A percentile compares a stretch with the other conserved stretches of the same genome.
phyloP scores from a whole-genome alignment of 2,888 invertebrate species.

The Torymus auratus region DNA sequence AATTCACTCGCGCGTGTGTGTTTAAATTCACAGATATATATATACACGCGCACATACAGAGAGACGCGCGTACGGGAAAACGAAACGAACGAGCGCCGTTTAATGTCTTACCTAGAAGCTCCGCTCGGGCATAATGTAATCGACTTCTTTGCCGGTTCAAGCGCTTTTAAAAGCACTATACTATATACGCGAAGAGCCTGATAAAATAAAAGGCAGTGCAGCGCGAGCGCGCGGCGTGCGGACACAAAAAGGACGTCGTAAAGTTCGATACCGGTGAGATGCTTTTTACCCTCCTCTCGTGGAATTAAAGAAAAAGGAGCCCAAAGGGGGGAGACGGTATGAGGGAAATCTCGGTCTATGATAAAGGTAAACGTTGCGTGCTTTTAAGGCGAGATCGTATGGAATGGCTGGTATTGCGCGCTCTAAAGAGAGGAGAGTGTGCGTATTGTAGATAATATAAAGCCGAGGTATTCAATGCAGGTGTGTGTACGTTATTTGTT shows the following conservation, averaged over 20 bases:
- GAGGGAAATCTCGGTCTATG: background rate
- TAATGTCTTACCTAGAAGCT: slow-evolving; percentile 42
- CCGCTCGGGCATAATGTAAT: slow-evolving; percentile 18
- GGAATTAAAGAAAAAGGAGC: background rate
- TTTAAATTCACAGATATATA: slow-evolving; percentile 15
- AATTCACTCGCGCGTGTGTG: slow-evolving; percentile 13
- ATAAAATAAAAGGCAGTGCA: slow-evolving; percentile 41
- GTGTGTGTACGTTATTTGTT: no score
- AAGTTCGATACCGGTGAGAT: slow-evolving; percentile 9
- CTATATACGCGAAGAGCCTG: background rate
- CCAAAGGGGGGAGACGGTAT: no score
- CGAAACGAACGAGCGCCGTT: slow-evolving; percentile 2
- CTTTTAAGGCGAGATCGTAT: background rate
- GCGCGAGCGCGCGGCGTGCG: background rate
- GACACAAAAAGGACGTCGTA: slow-evolving; percentile 13
- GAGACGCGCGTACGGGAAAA: background rate
- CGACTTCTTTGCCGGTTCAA: slow-evolving; percentile 27
- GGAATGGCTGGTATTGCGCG: no score
- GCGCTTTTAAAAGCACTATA: slow-evolving; percentile 28
- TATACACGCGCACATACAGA: no score
- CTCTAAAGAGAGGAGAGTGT: no score
- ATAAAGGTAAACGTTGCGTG: no score
- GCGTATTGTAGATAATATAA: no score
- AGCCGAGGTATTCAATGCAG: no score
- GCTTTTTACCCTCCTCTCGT: background rate